A percentile compares a stretch with the other conserved stretches of the same genome.
phyloP scores from a whole-genome alignment of 2,888 invertebrate species.

The Conops quadrifasciatus region DNA sequence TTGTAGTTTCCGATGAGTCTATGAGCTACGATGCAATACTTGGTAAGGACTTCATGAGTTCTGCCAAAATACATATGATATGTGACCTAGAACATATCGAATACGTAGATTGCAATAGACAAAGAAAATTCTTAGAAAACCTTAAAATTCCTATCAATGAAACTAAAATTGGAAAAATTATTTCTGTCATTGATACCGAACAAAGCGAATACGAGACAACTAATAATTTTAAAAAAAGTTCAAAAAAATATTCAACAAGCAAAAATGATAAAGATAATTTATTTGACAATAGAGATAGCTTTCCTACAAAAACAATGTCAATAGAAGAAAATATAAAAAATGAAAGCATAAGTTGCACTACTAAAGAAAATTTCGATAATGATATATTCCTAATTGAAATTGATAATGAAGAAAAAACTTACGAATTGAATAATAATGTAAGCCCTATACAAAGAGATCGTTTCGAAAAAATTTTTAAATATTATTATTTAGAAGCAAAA shows the following conservation, averaged over 20 bases:
- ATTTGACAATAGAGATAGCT: not conserved
- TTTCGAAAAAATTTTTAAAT: not conserved
- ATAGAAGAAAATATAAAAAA: not conserved
- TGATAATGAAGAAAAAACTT: not conserved
- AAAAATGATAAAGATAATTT: slow-evolving; percentile 4
- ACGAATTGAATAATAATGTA: not conserved
- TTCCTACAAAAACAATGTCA: not conserved
- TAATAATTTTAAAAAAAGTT: not conserved
- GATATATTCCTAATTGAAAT: not conserved
- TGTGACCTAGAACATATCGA: slow-evolving; percentile 3
- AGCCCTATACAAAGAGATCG: not conserved
- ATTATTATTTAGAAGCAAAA: not conserved
- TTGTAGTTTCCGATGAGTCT: slow-evolving; percentile 21
- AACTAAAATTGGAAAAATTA: not conserved
- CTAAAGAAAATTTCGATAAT: not conserved
- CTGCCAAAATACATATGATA: not conserved
- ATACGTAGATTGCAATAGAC: not conserved
- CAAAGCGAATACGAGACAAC: not conserved
- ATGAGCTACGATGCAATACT: slow-evolving; percentile 15
- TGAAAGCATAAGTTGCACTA: not conserved
- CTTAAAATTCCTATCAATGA: not conserved
- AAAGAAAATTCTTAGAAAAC: not conserved
- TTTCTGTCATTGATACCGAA: not conserved
- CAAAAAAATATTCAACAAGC: not conserved
- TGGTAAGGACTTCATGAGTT: slow-evolving; percentile 3